Evolutionary conservation across 2,113 vertebrate species (phyloP), one percentile per base, ranked within the genome.

Genomic region (Thamnophis sirtalis): DNA sequence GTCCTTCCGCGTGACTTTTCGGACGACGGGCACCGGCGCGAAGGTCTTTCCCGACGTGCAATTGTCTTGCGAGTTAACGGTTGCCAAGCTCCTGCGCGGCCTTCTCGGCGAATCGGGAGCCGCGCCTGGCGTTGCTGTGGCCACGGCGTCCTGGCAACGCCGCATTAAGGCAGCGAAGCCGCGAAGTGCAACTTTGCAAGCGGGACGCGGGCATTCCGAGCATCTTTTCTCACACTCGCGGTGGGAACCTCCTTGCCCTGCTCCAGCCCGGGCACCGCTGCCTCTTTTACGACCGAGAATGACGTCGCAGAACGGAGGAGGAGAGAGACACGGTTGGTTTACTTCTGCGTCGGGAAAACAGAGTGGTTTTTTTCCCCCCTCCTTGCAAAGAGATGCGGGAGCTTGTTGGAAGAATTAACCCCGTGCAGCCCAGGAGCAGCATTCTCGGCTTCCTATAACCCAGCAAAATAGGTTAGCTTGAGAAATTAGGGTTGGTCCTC

Each of bases 61-160:
- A 92, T 88, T 85, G 11, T 91, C 10, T n/a, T n/a, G 22, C 0
- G 9, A 9, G 43, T 58, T 3, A 5, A 5, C 33, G 0, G 89
- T 91, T 91, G 92, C 60, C 49, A 58, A 53, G 89, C 1, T 1
- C 22, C 43, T 3, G 0, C 60, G 5, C 48, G 1, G 0, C 53
- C 0, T 21, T 21, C 3, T 48, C 24, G 15, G 9, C 94, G 88
- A 94, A 95, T 80, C 73, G 58, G 58, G 0, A 48, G 43, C 58
- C 1, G 19, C n/a, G 0, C 2, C 2, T 43, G 43, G 2, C 7
- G 60, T 26, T 38, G 84, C 90, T 1, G 1, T 0, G 87, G 93
- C 86, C 89, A 94, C 91, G 19, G 95, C 90, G 94, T 95, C 92
- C 3, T 55, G 48, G 91, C 43, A 19, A 21, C 84, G 3, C 48